Base-by-base conservation (phyloP, 92 coral and sea anemone genomes). In the Palythoa grandis region DNA sequence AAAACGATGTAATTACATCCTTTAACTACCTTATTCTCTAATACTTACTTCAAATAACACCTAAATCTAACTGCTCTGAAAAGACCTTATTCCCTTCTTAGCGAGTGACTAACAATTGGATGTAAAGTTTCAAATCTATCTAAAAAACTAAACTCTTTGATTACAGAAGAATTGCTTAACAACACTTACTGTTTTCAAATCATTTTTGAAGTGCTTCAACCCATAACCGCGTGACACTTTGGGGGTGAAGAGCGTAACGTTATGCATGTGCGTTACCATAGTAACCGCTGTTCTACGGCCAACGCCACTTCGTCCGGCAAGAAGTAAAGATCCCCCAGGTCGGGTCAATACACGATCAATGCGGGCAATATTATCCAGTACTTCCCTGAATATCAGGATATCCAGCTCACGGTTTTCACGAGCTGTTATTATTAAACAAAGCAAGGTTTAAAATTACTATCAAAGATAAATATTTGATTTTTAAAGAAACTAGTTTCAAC, bases 221-320 rank as follows among this genome's bases (percentile, higher is more conserved):
- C 98, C 97, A 87, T 97, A 97, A 7, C 92, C 96, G 75, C 99
- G 95, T 19, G 99, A 97, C 53, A 97, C 98, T 83, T 97, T 97
- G 25, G 99, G 98, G 13, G 97, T 93, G 70, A 97, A 91, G 37
- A 97, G 87, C 74, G 95, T 94, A 25, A 97, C 89, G 87, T 95
- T 97, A 90, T 97, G 99, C 99, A 97, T 97, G 90, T 97, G 99
- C 39, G 99, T 92, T 68, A 97, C 99, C 61, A 97, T 89, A 65
- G 98, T 88, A 61, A 93, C 98, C 84, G 99, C 99, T 69, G 99
- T 97, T 83, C 99, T 86, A 7, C 99, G 97, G 52, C 99, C 99
- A 52, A 95, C 99, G 52, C 99, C 99, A 77, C 99, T 97, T 52
- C 99, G 97, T 37, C 99, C 99, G 77, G 99, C 99, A 90, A 97